These are phyloP conservation scores for Trachymyrmex septentrionalis DNA, from an alignment of 1,140 invertebrate species.

Conservation along the genomic window DNA sequence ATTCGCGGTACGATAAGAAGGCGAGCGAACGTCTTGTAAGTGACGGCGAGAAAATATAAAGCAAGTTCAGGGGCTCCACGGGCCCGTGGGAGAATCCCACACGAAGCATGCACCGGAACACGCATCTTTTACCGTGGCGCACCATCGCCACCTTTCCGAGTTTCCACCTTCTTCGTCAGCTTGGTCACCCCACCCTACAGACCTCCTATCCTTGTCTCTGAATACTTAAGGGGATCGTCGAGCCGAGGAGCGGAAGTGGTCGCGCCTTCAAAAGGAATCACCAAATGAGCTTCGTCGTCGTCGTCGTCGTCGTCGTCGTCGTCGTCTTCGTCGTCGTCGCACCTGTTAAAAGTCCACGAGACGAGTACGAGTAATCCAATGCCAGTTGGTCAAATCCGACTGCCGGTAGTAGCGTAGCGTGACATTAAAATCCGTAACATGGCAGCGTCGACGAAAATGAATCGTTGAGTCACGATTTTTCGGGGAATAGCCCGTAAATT, in stretches of 20 bases:
- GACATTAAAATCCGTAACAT: conserved; percentile 36
- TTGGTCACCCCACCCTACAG: neutral
- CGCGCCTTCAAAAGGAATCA: conserved; percentile 58
- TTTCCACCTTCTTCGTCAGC: conserved; percentile 39
- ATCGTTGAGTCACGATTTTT: conserved; percentile 31
- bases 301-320: conserved; percentile 8
- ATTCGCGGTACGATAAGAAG: conserved; percentile 68
- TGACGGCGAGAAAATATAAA: conserved; percentile 55
- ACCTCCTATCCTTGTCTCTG: neutral
- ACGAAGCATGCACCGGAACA: conserved; percentile 85
- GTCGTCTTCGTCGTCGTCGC: conserved; percentile 35
- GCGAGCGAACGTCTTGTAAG: conserved; percentile 26
- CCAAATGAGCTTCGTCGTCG: conserved; percentile 45
- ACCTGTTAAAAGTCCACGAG: conserved; percentile 34
- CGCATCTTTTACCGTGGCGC: conserved; percentile 48
- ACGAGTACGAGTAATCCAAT: conserved; percentile 25
- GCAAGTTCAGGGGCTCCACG: conserved; percentile 76
- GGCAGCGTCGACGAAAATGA: conserved; percentile 7
- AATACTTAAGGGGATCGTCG: conserved; percentile 41
- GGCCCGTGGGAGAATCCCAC: conserved; percentile 86
- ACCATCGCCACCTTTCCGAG: conserved; percentile 70
- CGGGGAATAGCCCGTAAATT: neutral
- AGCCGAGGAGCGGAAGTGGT: conserved; percentile 64
- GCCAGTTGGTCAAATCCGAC: conserved; percentile 9
- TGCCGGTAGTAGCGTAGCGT: conserved; percentile 7